A percentile compares a stretch with the other conserved stretches of the same genome.
Evolutionary conservation across 37 sponge, comb jelly and placozoan genomes (phyloP).

Genomic region (Sycon ciliatum): DNA sequence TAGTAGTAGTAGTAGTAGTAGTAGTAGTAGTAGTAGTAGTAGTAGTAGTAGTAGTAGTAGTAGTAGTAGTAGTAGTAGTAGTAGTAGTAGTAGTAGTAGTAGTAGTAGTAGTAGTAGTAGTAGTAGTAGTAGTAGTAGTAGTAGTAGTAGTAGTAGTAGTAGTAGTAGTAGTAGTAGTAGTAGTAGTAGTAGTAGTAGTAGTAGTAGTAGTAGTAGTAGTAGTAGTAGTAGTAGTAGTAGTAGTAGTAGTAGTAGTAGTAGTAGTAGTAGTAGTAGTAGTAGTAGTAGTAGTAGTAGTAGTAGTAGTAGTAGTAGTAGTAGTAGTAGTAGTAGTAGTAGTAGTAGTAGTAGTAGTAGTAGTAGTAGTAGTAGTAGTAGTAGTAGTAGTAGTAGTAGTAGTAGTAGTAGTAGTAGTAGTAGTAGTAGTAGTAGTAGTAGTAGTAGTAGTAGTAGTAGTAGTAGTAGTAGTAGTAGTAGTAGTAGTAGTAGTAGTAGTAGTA

Average conservation of each 20-base stretch:
- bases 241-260: conserved; percentile 6
- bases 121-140: conserved; percentile 6
- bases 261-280: conserved; percentile 8
- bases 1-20: conserved; percentile 6
- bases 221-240: conserved; percentile 8
- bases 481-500: conserved; percentile 6
- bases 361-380: conserved; percentile 6
- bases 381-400: conserved; percentile 8
- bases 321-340: conserved; percentile 8
- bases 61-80: conserved; percentile 6
- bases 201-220: conserved; percentile 8
- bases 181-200: conserved; percentile 6
- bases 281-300: conserved; percentile 8
- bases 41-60: conserved; percentile 8
- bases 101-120: conserved; percentile 8
- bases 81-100: conserved; percentile 8
- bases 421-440: conserved; percentile 6
- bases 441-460: conserved; percentile 8
- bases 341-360: conserved; percentile 8
- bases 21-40: conserved; percentile 8
- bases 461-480: conserved; percentile 8
- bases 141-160: conserved; percentile 8
- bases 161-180: conserved; percentile 8
- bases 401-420: conserved; percentile 8
- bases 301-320: conserved; percentile 6